phyloP scores from a whole-genome alignment of 1,140 invertebrate species.

The Zelostemma sp. region DNA sequence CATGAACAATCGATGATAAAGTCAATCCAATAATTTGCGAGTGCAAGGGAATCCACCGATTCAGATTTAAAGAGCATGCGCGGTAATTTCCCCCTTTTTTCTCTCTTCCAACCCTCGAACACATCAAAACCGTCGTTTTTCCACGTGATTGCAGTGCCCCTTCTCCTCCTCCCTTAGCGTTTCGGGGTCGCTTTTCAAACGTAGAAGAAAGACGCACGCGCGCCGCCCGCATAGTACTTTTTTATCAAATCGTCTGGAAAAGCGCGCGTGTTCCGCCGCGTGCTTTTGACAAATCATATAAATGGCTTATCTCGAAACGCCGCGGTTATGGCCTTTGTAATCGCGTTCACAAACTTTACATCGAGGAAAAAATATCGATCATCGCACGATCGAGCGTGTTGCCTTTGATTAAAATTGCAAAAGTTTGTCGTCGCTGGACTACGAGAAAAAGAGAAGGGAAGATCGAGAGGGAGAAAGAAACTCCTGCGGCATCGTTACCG shows the following conservation, averaged over 20 bases:
- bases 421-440: too few species aligned
- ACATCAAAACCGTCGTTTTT: slow-evolving; percentile 58
- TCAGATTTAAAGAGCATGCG: too few species aligned
- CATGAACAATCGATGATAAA: too few species aligned
- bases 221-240: slow-evolving; percentile 59
- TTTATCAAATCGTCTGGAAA: slow-evolving; percentile 69
- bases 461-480: not conserved
- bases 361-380: too few species aligned
- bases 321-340: too few species aligned
- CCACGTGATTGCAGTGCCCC: slow-evolving; percentile 57
- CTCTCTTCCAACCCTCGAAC: slow-evolving; percentile 38
- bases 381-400: too few species aligned
- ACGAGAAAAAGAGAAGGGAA: too few species aligned
- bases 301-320: slow-evolving; percentile 57
- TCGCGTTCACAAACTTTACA: too few species aligned
- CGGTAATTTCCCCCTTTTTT: too few species aligned
- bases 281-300: slow-evolving; percentile 68
- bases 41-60: too few species aligned
- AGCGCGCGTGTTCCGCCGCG: slow-evolving; percentile 50
- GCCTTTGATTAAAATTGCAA: too few species aligned
- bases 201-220: slow-evolving; percentile 13
- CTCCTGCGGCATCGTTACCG: not conserved
- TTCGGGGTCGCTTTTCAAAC: slow-evolving; percentile 24
- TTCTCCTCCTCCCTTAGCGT: slow-evolving; percentile 8
- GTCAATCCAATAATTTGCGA: too few species aligned